These are phyloP conservation scores for Leucophora obtusa DNA, from an alignment of 2,888 invertebrate species.

Conservation along the genomic window DNA sequence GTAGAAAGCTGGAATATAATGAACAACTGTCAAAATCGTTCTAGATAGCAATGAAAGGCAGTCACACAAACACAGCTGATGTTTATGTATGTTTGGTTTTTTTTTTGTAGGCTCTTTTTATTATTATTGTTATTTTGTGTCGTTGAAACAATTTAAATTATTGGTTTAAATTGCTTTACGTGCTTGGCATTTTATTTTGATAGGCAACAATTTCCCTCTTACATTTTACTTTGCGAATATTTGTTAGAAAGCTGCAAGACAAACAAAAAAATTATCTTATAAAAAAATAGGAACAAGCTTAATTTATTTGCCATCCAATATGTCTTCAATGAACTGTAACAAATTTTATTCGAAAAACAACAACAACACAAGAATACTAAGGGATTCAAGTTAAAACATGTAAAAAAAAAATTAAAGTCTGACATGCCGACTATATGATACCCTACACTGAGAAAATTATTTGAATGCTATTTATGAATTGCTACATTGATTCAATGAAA, in stretches of 20 bases:
- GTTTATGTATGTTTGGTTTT: not conserved
- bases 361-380: not conserved
- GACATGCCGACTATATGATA: no score
- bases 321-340: constrained; percentile 39
- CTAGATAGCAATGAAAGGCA: no score
- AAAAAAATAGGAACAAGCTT: constrained; percentile 41
- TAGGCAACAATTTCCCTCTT: constrained; percentile 10
- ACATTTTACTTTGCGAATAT: constrained; percentile 12
- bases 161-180: constrained; percentile 59
- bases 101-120: constrained; percentile 12
- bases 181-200: constrained; percentile 45
- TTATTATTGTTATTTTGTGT: constrained; percentile 22
- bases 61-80: no score
- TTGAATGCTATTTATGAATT: no score
- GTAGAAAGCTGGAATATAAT: no score
- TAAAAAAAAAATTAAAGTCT: no score
- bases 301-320: constrained; percentile 46
- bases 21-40: no score
- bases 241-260: constrained; percentile 25
- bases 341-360: constrained; percentile 35
- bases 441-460: no score
- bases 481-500: no score
- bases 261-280: not conserved
- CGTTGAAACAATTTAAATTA: constrained; percentile 57
- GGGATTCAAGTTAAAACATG: constrained; percentile 31